These are phyloP conservation scores for Anodontia alba DNA, from an alignment of 2,888 invertebrate genomes.

Conservation along the genomic window DNA sequence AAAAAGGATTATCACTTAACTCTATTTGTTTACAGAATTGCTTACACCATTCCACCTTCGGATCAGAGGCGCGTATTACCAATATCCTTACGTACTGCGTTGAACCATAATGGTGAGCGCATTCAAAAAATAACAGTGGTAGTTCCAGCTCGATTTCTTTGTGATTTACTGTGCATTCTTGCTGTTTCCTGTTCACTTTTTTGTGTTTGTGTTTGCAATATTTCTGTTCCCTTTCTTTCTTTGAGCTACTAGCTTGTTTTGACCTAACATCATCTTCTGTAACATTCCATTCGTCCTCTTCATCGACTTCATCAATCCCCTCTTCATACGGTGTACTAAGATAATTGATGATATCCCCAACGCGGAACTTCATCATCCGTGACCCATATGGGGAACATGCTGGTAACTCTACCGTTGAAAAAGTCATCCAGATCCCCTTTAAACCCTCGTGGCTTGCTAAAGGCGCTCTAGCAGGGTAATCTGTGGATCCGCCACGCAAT, in stretches of 20 bases:
- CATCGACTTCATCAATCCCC: background rate
- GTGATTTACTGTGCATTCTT: constrained; percentile 55
- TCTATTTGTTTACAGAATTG: constrained; percentile 55
- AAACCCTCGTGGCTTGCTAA: constrained; percentile 51
- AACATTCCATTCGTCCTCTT: constrained; percentile 43
- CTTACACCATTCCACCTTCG: constrained; percentile 55
- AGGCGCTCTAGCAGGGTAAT: constrained; percentile 54
- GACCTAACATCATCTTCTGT: constrained; percentile 7
- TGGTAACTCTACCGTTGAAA: constrained; percentile 45
- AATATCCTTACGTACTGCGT: constrained; percentile 59
- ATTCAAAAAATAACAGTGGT: constrained; percentile 61
- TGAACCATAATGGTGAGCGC: constrained; percentile 55
- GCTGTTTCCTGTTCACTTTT: constrained; percentile 43
- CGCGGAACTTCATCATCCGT: constrained; percentile 51
- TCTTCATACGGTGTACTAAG: constrained; percentile 22
- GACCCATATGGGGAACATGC: constrained; percentile 57
- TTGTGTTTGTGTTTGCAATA: constrained; percentile 27
- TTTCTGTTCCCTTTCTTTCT: constrained; percentile 29
- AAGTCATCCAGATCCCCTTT: constrained; percentile 57
- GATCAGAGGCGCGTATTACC: constrained; percentile 43
- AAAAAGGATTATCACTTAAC: constrained; percentile 56
- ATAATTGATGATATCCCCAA: constrained; percentile 48
- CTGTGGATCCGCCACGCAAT: constrained; percentile 52
- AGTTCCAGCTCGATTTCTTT: constrained; percentile 36
- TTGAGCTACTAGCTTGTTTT: background rate